Evolutionary conservation across 2,113 vertebrate species (phyloP), one percentile per base, ranked within the genome.

Genomic region (Aldabrachelys gigantea): DNA sequence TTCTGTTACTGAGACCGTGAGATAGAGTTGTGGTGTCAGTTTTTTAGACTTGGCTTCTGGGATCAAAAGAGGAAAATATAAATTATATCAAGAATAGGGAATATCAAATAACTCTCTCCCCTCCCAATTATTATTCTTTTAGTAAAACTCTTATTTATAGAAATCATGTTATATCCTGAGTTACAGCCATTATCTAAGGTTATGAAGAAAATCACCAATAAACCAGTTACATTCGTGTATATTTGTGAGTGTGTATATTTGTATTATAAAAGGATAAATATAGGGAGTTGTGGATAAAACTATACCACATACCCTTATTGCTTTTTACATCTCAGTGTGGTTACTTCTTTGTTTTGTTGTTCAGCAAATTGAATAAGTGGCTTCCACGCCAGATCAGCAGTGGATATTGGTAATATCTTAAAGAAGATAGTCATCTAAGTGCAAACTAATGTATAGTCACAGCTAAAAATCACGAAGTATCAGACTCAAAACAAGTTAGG

Each of bases 401-500:
- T 17, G 80, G 38, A 44, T 59, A 24, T 78, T 87, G 44, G 6
- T 27, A 59, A 59, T 9, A 24, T 76, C 22, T 44, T 44, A 44
- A 65, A 87, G 82, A 89, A 27, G 87, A 87, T 82, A 78, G 21
- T 44, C 13, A 1, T 50, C 4, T 14, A 50, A 79, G 31, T 11
- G 85, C 75, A 80, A 89, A 44, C 14, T 44, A 84, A 19, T 53
- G 72, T 83, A n/a, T 47, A 88, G 44, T 35, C 6, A 0, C 10
- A 11, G 47, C 56, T 90, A 29, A 90, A 87, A 80, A 89, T 82
- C 52, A 84, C 13, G 57, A 82, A 84, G 84, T 54, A 87, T 54
- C 3, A 50, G 22, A 89, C 27, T 94, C 78, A 91, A 89, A 95
- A 89, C 25, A 25, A 5, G 90, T 92, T 92, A 80, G 79, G 89